Base-by-base conservation (phyloP, 2,888 invertebrate species). In the Galeruca laticollis region DNA sequence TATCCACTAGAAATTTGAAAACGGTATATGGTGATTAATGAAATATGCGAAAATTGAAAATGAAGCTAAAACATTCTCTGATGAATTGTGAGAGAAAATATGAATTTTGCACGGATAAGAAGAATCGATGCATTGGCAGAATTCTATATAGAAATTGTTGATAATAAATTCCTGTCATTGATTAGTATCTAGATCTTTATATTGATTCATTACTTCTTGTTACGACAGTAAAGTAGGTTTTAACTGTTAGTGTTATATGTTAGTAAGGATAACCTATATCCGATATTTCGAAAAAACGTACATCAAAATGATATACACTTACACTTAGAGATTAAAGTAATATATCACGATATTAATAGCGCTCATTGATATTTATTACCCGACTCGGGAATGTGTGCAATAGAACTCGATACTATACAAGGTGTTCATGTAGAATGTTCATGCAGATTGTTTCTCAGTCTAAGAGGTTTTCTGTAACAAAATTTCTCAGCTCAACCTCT, bases 251-350 rank as follows among this genome's bases (percentile, higher is more conserved):
- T 40, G n/a, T 40, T 40, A 13, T 40, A 13, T 13, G 40, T 40
- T 40, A n/a, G n/a, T n/a, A n/a, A 40, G 40, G n/a, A n/a, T 40
- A 40, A 40, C 40, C 40, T n/a, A 40, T 40, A n/a, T 40, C 40
- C 6, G n/a, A 40, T 6, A n/a, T 15, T 40, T n/a, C n/a, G 3
- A 5, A n/a, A n/a, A 10, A 37, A 40, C 6, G 26, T 26, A 5
- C 6, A 40, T n/a, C 11, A 40, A 11, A 40, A 40, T 40, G 37
- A 37, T 37, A 13, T 37, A 37, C 37, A 13, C 37, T 37, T 40
- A 40, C 11, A 40, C n/a, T 40, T 40, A 40, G 13, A 37, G 37
- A 37, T 37, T 37, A 37, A 37, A 37, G 11, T 40, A 11, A n/a
- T 40, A 40, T 40, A 40, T 40, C 10, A 40, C 40, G 40, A 40